phyloP scores from a whole-genome alignment of 2,797 vertebrate genomes.

The Chelonia mydas region DNA sequence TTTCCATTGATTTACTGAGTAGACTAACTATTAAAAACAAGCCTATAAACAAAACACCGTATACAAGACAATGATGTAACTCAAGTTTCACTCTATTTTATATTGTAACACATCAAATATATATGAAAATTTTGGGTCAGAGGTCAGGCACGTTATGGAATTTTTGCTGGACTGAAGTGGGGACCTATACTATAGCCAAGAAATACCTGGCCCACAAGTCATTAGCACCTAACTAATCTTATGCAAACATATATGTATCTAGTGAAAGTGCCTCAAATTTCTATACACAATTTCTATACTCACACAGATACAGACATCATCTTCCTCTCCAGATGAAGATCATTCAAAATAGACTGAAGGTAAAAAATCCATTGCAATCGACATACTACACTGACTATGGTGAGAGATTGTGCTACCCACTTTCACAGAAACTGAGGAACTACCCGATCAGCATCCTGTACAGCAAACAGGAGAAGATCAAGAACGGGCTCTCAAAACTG shows the following conservation, averaged over 20 bases:
- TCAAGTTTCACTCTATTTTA: background rate
- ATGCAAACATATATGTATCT: background rate
- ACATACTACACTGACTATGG: no score
- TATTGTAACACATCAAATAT: background rate
- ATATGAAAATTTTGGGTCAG: background rate
- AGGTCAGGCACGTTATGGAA: background rate
- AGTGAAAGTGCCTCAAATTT: background rate
- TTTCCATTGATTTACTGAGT: background rate
- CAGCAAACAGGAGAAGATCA: no score
- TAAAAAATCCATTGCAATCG: no score
- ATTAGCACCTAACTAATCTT: background rate
- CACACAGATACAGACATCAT: no score
- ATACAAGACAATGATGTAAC: background rate
- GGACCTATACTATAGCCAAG: background rate
- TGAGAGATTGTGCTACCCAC: no score
- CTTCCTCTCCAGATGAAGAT: no score
- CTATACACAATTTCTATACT: background rate
- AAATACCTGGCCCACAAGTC: background rate
- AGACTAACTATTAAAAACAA: background rate
- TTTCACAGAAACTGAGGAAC: no score
- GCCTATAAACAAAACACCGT: background rate
- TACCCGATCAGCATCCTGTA: no score
- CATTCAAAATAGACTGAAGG: no score
- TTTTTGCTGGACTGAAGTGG: background rate
- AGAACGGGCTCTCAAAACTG: no score